Base-by-base conservation (phyloP, 1,140 invertebrate species). In the Apis dorsata region DNA sequence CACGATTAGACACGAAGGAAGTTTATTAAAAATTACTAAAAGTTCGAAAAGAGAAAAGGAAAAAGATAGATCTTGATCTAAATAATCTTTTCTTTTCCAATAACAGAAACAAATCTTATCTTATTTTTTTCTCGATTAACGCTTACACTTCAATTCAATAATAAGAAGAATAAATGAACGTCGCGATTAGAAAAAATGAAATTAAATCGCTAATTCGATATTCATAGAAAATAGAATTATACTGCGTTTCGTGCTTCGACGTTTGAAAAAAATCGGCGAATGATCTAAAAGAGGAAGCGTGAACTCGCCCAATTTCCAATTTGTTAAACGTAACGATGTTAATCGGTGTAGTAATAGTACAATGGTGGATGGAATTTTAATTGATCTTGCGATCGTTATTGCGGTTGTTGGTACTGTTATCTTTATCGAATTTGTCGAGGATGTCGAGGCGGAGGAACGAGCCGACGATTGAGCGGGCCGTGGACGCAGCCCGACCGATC, bases 371-470 rank as follows among this genome's bases (percentile, higher is more conserved):
- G 51, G 24, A 44, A 74, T 74, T 44, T 89, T 21, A 89, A 79
- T 88, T 90, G 55, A 90, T 85, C 75, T 88, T 90, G 12, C 83
- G 84, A 84, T 92, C 87, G 69, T 90, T 89, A 73, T 66, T 88
- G 53, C 78, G 90, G 53, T 88, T 90, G 62, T 89, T 90, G 44
- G 86, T 86, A 24, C 82, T 90, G 65, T 91, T 91, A 13, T 92
- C 91, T 55, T 91, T 91, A 15, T 92, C 92, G 55, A 92, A 86
- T 89, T 92, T 93, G 51, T 93, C 92, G 21, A 93, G 59, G 4
- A 92, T 90, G 68, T 93, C 89, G 10, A 93, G 88, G 69, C 90
- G 87, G 15, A 92, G 77, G 75, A 92, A 93, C 0, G 92, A 93
- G 65, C 92, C 92, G 65, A 91, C 90, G 1, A 92, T 86, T 12